Base-by-base conservation (phyloP, 2,888 invertebrate species). In the Pollenia angustigena region DNA sequence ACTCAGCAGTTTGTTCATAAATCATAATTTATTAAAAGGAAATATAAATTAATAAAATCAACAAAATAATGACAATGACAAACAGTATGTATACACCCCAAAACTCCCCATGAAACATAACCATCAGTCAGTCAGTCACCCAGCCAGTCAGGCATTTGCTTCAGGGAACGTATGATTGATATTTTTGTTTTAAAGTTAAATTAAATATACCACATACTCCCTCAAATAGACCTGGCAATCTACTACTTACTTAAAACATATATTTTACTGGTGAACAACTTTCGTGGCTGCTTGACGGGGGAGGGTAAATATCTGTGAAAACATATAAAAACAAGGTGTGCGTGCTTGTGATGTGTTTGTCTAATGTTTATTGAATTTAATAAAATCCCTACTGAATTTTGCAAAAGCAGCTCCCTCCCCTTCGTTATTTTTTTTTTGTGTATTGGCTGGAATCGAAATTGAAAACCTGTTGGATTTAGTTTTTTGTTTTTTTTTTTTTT, bases 281-380 rank as follows among this genome's bases (percentile, higher is more conserved):
- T 6, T 32, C 6, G 32, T 32, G 32, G 32, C 32, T 32, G 4
- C 6, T n/a, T 58, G 58, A 14, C 58, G 40, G 58, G 32, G 32
- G 6, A 6, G 32, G 6, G 32, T 32, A 32, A 32, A 32, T 32
- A 32, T 32, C 32, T 32, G 32, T 32, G 32, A 32, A 32, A 32
- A 32, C 32, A 32, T 32, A 32, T 32, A 32, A 32, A 32, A 32
- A 32, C 32, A 32, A 6, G 4, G 32, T 4, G 32, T 32, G 32
- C 32, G 32, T 32, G 54, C 23, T 10, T 23, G 54, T 23, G 18
- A 56, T 18, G 18, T 18, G 18, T 58, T 32, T 58, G 58, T 58
- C 32, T 58, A 58, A 32, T 14, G 12, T 58, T 32, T 58, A 12
- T 58, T 58, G 12, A 58, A 58, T 58, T 58, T n/a, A 58, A 58